These are phyloP conservation scores for Drosophila kohkoa DNA, from an alignment of 1,140 invertebrate genomes.

Conservation along the genomic window DNA sequence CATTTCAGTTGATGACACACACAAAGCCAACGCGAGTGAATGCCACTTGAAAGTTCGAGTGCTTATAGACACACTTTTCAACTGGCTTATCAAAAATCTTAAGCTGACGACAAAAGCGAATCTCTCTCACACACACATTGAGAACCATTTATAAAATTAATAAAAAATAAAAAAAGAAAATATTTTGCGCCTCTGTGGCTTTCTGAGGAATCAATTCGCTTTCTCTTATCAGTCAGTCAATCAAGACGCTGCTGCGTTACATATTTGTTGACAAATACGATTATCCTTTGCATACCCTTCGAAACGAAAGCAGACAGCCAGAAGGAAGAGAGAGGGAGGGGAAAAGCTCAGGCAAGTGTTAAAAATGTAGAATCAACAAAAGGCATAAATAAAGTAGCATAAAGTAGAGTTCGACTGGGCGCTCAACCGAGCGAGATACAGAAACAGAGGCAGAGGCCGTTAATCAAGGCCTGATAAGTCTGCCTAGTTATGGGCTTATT, in stretches of 20 bases:
- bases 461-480: slow-evolving; percentile 62
- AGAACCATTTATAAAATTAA: slow-evolving; percentile 65
- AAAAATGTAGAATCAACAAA: slow-evolving; percentile 37
- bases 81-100: slow-evolving; percentile 79
- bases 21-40: slow-evolving; percentile 51
- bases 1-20: slow-evolving; percentile 62
- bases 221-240: slow-evolving; percentile 8
- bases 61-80: slow-evolving; percentile 79
- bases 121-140: slow-evolving; percentile 14
- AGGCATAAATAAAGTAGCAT: slow-evolving; percentile 13
- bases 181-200: slow-evolving; percentile 8
- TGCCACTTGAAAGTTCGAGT: slow-evolving; percentile 68
- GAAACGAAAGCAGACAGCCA: no score
- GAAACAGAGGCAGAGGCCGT: slow-evolving; percentile 31
- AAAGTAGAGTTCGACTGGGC: not conserved
- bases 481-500: slow-evolving; percentile 12
- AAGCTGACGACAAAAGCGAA: slow-evolving; percentile 65
- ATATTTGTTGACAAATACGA: not conserved
- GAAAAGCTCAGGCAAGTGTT: slow-evolving; percentile 45
- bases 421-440: not conserved
- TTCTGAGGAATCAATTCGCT: slow-evolving; percentile 31
- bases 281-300: slow-evolving; percentile 5
- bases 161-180: slow-evolving; percentile 14
- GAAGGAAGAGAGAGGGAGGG: no score
- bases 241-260: not conserved